Conservation (phyloP, 2,888 invertebrate genomes). For the Horisme vitalbata region DNA sequence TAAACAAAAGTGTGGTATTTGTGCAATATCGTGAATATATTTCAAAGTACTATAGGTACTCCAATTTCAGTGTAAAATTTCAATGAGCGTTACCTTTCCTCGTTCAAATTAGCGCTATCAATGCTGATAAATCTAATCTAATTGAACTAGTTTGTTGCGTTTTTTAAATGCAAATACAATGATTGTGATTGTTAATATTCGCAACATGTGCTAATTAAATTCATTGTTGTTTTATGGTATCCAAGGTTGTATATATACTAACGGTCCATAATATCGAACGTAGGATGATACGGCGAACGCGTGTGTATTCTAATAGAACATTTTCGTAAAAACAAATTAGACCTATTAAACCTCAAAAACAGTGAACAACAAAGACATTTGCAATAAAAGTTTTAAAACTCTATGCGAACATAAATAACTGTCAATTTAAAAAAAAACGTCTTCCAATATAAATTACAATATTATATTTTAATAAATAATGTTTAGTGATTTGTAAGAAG, state of each 20-base stretch:
- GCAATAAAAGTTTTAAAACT: background rate
- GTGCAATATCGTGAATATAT: too few species aligned
- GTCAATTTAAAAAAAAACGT: conserved; percentile 12
- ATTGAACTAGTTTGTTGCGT: conserved; percentile 8
- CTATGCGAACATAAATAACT: background rate
- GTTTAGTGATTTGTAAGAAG: background rate
- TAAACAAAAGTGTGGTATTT: too few species aligned
- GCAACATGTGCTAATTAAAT: conserved; percentile 19
- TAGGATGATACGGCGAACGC: background rate
- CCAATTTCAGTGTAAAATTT: too few species aligned
- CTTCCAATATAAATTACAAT: conserved; percentile 13
- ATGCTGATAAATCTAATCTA: conserved; percentile 7
- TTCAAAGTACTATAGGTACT: too few species aligned
- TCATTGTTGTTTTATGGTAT: conserved; percentile 14
- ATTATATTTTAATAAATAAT: conserved; percentile 9
- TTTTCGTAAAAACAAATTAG: too few species aligned
- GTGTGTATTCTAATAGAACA: background rate
- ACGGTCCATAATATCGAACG: background rate
- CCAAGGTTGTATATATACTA: conserved; percentile 17
- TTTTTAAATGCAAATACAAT: conserved; percentile 20
- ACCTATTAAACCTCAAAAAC: too few species aligned
- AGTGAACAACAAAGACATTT: too few species aligned
- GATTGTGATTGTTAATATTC: conserved; percentile 21
- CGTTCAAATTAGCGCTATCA: background rate
- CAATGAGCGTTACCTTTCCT: too few species aligned